Evolutionary conservation across 2,113 vertebrate genomes (phyloP).

Genomic region (Calonectris borealis): DNA sequence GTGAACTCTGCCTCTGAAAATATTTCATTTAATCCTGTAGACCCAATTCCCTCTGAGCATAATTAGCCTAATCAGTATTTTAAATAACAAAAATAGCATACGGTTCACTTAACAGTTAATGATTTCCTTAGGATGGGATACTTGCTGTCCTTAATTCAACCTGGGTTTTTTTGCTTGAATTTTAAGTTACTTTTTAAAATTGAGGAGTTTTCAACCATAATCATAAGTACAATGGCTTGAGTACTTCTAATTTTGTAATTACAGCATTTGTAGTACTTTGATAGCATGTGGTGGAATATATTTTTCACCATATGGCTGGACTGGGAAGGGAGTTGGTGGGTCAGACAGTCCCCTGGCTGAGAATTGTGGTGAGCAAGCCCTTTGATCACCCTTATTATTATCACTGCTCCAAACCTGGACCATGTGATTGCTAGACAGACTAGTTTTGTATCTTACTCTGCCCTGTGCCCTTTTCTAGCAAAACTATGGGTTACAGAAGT

Average conservation of each 20-base stretch:
- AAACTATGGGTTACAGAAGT: not conserved
- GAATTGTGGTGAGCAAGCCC: not conserved
- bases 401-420: not conserved
- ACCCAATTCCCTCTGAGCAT: not conserved
- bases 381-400: not conserved
- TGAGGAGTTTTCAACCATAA: not conserved
- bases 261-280: not conserved
- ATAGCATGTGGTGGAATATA: not conserved
- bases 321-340: not conserved
- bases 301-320: not conserved
- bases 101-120: slow-evolving; percentile 2
- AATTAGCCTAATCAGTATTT: slow-evolving; percentile 38
- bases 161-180: not conserved
- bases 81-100: slow-evolving; percentile 12
- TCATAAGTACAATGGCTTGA: not conserved
- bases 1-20: not conserved
- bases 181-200: not conserved
- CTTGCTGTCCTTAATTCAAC: not conserved
- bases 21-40: not conserved
- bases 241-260: not conserved
- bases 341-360: not conserved
- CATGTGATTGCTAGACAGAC: not conserved
- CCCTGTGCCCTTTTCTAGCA: not conserved
- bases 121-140: not conserved
- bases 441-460: not conserved